Percentiles rank a stretch among this genome's conserved stretches.
Conservation (phyloP, 2,797 vertebrate genomes). For the Neoniphon sammara region DNA sequence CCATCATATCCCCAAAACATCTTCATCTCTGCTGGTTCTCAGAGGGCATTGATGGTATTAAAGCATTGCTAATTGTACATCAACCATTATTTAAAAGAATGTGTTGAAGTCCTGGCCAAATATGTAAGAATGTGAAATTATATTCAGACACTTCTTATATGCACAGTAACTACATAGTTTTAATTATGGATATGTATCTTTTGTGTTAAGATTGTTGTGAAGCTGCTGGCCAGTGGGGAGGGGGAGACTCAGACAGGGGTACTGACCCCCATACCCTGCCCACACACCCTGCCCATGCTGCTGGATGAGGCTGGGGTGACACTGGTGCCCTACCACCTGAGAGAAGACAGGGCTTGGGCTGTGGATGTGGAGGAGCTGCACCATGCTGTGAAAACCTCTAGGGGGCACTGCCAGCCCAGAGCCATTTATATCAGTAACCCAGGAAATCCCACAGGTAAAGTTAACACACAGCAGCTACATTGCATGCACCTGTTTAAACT, state of each 20-base stretch:
- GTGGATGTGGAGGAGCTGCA: conserved; percentile 65
- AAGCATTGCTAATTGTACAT: too few relatives aligned
- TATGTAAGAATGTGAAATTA: too few relatives aligned
- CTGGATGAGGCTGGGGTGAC: conserved; percentile 58
- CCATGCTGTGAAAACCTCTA: conserved; percentile 42
- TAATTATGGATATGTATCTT: too few relatives aligned
- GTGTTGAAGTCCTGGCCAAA: too few relatives aligned
- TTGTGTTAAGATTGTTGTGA: conserved; percentile 63
- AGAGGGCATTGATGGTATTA: conserved; percentile 71
- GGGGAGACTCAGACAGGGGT: conserved; percentile 60
- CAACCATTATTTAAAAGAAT: too few relatives aligned
- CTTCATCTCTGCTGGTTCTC: conserved; percentile 72
- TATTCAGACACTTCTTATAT: too few relatives aligned
- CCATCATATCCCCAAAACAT: conserved; percentile 61
- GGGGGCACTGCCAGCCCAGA: conserved; percentile 66
- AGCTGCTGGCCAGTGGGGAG: conserved; percentile 65
- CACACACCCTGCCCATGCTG: conserved; percentile 58
- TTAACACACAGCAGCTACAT: not conserved
- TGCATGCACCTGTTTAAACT: not conserved
- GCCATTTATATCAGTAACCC: conserved; percentile 82
- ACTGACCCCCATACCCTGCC: conserved; percentile 75
- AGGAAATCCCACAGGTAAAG: conserved; percentile 80
- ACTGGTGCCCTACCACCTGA: conserved; percentile 70
- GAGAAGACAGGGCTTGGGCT: conserved; percentile 73
- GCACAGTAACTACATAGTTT: too few relatives aligned